Percentiles rank a stretch among this genome's conserved stretches.
These are phyloP conservation scores for Zaprionus africanus DNA, from an alignment of 1,140 invertebrate genomes.

Conservation along the genomic window DNA sequence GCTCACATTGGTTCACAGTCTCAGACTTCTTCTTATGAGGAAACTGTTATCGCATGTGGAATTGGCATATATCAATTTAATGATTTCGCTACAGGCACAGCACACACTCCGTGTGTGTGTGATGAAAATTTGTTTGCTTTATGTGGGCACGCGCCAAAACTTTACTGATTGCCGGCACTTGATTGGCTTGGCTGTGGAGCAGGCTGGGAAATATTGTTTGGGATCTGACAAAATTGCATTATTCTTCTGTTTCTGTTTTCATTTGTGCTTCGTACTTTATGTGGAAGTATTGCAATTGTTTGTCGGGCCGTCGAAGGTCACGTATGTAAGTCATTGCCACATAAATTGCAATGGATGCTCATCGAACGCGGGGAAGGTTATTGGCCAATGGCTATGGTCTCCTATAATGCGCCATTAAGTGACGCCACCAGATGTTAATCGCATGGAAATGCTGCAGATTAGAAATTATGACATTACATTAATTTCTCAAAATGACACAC, in stretches of 20 bases:
- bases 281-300: constrained; percentile 35
- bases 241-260: constrained; percentile 15
- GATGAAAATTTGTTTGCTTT: constrained; percentile 60
- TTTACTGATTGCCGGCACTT: constrained; percentile 56
- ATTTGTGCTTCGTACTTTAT: constrained; percentile 2
- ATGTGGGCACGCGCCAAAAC: constrained; percentile 34
- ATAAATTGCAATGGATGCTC: constrained; percentile 53
- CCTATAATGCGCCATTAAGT: constrained; percentile 67
- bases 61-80: constrained; percentile 52
- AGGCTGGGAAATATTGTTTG: background rate
- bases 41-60: constrained; percentile 21
- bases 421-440: constrained; percentile 75
- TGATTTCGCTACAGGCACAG: constrained; percentile 4
- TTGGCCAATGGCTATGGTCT: constrained; percentile 51
- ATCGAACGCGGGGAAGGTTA: constrained; percentile 2
- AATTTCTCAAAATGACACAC: constrained; percentile 63
- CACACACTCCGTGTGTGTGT: constrained; percentile 40
- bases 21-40: background rate
- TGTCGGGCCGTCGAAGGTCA: constrained; percentile 37
- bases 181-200: constrained; percentile 51
- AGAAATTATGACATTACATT: constrained; percentile 82
- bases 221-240: constrained; percentile 42
- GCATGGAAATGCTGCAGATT: constrained; percentile 79
- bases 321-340: constrained; percentile 41
- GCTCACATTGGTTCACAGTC: background rate